Evolutionary conservation across 2,888 invertebrate species (phyloP).

Genomic region (Pinctada fucata): DNA sequence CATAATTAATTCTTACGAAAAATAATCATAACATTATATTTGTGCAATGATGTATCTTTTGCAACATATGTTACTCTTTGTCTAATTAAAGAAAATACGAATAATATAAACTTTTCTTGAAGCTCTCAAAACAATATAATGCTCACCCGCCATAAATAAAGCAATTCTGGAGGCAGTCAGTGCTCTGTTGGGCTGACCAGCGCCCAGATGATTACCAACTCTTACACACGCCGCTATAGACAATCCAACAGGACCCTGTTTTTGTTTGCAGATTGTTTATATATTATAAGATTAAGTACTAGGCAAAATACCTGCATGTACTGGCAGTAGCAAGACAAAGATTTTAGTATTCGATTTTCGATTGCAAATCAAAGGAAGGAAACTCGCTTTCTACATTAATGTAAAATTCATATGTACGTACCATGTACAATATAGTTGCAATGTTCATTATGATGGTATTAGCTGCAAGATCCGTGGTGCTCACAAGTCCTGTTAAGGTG

Average conservation of each 20-base stretch:
- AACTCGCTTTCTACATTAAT: too few relatives aligned
- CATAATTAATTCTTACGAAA: too few relatives aligned
- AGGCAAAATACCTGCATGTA: neutral
- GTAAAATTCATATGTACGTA: slow-evolving; percentile 11
- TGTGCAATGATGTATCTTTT: too few relatives aligned
- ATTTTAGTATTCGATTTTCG: too few relatives aligned
- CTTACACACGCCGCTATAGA: slow-evolving; percentile 46
- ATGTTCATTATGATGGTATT: slow-evolving; percentile 50
- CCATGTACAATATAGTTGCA: slow-evolving; percentile 48
- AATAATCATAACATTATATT: too few relatives aligned
- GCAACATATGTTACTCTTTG: too few relatives aligned
- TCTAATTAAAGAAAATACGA: too few relatives aligned
- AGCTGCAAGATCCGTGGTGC: slow-evolving; percentile 49
- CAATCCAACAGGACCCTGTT: slow-evolving; percentile 48
- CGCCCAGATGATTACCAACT: slow-evolving; percentile 52
- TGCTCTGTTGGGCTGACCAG: slow-evolving; percentile 44
- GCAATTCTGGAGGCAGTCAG: slow-evolving; percentile 42
- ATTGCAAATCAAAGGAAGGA: too few relatives aligned
- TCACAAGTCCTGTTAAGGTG: slow-evolving; percentile 27
- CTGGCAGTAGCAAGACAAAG: too few relatives aligned
- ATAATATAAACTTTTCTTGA: neutral
- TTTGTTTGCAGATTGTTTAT: neutral
- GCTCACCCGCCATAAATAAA: slow-evolving; percentile 33
- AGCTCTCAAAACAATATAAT: neutral
- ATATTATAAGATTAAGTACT: neutral